phyloP scores from a whole-genome alignment of 2,113 vertebrate species.

The Labeo catla region DNA sequence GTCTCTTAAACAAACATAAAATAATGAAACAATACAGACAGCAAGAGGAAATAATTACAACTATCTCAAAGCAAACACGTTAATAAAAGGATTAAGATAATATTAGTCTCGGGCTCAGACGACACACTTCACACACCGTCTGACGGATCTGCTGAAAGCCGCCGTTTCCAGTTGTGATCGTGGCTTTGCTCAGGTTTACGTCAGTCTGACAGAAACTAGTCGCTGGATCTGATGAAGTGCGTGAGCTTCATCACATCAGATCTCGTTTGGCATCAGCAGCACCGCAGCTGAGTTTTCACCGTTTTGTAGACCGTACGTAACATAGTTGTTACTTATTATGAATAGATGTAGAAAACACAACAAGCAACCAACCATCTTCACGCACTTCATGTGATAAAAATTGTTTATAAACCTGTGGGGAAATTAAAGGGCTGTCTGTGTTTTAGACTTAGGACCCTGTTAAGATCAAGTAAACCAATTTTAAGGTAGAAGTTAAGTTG shows the following conservation, averaged over 20 bases:
- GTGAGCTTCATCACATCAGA: too few species aligned
- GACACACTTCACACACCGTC: background rate
- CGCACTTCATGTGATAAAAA: background rate
- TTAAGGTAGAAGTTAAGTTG: too few species aligned
- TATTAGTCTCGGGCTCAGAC: background rate
- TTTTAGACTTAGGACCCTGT: too few species aligned
- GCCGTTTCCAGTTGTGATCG: background rate
- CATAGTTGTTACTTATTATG: too few species aligned
- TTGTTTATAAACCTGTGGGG: background rate
- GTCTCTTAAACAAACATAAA: slow-evolving; percentile 3
- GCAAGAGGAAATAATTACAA: background rate
- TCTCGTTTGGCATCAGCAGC: too few species aligned
- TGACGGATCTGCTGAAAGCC: background rate
- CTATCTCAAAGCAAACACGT: background rate
- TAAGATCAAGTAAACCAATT: too few species aligned
- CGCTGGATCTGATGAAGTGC: background rate
- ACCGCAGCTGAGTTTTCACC: too few species aligned
- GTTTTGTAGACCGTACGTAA: too few species aligned
- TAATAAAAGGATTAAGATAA: background rate
- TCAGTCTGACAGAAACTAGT: background rate
- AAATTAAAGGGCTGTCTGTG: too few species aligned
- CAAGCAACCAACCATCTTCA: too few species aligned
- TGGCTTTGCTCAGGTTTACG: background rate
- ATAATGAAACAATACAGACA: slow-evolving; percentile 5
- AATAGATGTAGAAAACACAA: background rate